phyloP scores from a whole-genome alignment of 2,113 vertebrate genomes.

The Hypanus sabinus region DNA sequence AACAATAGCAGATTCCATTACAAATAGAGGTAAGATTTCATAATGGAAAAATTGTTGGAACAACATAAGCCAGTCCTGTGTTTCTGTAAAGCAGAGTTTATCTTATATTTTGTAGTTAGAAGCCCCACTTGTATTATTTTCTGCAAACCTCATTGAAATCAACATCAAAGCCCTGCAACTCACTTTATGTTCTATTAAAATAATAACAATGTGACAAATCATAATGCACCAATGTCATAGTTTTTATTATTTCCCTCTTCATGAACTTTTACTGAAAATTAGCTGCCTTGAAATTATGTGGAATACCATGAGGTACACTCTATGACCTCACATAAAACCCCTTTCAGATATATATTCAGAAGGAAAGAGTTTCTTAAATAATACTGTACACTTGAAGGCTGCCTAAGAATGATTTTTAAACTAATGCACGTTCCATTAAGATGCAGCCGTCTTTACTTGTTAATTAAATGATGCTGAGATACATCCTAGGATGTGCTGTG shows the following conservation, averaged over 20 bases:
- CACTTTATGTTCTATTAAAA: neutral
- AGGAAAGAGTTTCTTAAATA: slow-evolving; percentile 3
- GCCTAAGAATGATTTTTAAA: neutral
- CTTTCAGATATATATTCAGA: neutral
- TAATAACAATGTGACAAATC: neutral
- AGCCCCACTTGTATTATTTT: neutral
- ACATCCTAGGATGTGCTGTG: too few relatives aligned
- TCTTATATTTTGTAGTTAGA: neutral
- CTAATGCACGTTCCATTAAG: neutral
- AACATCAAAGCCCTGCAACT: neutral
- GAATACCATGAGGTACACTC: neutral
- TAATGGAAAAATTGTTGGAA: neutral
- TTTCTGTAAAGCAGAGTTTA: neutral
- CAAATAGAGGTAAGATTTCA: neutral
- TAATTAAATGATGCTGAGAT: neutral
- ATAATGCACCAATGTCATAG: neutral
- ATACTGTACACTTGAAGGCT: neutral
- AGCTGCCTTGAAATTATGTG: neutral
- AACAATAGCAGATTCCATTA: slow-evolving; percentile 10
- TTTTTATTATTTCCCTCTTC: neutral
- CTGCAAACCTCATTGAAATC: neutral
- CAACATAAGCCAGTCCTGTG: neutral
- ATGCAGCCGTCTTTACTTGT: neutral
- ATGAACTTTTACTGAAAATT: neutral
- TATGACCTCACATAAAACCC: neutral